Evolutionary conservation across 1,140 invertebrate species (phyloP).

Genomic region (Drosophila arawakana): DNA sequence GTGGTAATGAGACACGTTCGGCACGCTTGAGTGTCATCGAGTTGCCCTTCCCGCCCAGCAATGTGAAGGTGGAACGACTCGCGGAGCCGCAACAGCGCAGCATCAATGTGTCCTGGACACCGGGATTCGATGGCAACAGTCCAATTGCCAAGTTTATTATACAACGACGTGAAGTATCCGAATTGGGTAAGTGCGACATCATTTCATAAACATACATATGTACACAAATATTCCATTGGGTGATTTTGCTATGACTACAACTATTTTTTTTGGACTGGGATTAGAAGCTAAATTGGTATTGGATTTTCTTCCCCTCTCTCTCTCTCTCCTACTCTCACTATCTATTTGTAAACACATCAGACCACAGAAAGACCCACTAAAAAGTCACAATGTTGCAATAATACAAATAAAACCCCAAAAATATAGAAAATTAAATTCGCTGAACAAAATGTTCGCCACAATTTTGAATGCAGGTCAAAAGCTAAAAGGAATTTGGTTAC

Average conservation of each 20-base stretch:
- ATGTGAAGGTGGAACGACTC: constrained; percentile 91
- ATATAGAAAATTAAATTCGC: neutral
- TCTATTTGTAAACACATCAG: constrained; percentile 30
- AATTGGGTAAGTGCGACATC: constrained; percentile 87
- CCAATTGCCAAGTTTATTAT: constrained; percentile 97
- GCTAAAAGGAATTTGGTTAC: neutral
- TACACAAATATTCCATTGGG: no score
- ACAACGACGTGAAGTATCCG: constrained; percentile 94
- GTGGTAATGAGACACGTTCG: constrained; percentile 95
- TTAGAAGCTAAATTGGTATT: constrained; percentile 17
- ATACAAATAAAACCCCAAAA: neutral
- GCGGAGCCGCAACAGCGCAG: constrained; percentile 87
- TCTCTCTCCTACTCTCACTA: neutral
- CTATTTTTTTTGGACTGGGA: neutral
- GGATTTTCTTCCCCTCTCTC: neutral
- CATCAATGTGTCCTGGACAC: constrained; percentile 97
- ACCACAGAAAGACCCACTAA: constrained; percentile 1
- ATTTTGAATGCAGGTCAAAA: neutral
- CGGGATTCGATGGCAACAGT: constrained; percentile 98
- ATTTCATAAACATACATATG: no score
- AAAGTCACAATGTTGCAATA: neutral
- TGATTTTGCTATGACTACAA: neutral
- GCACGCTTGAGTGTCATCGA: constrained; percentile 96
- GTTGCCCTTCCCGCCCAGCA: constrained; percentile 95
- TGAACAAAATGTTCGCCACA: neutral